Evolutionary conservation across 2,113 vertebrate genomes (phyloP).

Genomic region (Chrysochloris asiatica): DNA sequence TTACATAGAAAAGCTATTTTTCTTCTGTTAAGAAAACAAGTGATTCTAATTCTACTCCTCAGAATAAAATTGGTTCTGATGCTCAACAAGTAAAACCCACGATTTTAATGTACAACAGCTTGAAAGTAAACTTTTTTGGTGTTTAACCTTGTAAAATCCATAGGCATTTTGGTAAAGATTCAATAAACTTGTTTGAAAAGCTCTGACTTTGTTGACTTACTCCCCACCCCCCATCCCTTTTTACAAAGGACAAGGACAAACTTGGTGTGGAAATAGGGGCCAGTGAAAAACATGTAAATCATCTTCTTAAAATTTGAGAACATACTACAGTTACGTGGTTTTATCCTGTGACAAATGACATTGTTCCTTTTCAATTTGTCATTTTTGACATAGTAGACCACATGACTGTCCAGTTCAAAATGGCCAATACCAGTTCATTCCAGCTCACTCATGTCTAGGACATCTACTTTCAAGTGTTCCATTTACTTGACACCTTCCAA

Average conservation of each 20-base stretch:
- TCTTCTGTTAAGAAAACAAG: not conserved
- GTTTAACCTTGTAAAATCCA: slow-evolving; percentile 53
- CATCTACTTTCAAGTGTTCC: too few relatives aligned
- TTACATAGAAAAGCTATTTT: not conserved
- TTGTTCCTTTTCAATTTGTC: too few relatives aligned
- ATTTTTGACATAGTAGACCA: too few relatives aligned
- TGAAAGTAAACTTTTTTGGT: slow-evolving; percentile 52
- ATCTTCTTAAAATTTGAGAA: slow-evolving; percentile 5
- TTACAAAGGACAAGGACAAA: slow-evolving; percentile 23
- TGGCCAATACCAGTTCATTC: too few relatives aligned
- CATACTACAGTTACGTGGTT: not conserved
- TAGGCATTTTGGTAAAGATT: slow-evolving; percentile 40
- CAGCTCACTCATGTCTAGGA: too few relatives aligned
- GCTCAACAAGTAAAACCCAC: slow-evolving; percentile 52
- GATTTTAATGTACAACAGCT: slow-evolving; percentile 6
- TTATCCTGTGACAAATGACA: not conserved
- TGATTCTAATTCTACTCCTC: slow-evolving; percentile 15
- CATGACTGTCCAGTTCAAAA: too few relatives aligned
- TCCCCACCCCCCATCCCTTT: not conserved
- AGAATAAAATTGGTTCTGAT: slow-evolving; percentile 45
- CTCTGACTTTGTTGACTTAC: not conserved
- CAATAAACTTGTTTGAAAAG: slow-evolving; percentile 47
- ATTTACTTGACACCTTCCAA: not conserved
- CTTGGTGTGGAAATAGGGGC: not conserved
- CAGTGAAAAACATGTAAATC: not conserved